A percentile compares a stretch with the other conserved stretches of the same genome.
These are phyloP conservation scores for Mirounga angustirostris DNA, from an alignment of 2,113 vertebrate species.

Conservation along the genomic window DNA sequence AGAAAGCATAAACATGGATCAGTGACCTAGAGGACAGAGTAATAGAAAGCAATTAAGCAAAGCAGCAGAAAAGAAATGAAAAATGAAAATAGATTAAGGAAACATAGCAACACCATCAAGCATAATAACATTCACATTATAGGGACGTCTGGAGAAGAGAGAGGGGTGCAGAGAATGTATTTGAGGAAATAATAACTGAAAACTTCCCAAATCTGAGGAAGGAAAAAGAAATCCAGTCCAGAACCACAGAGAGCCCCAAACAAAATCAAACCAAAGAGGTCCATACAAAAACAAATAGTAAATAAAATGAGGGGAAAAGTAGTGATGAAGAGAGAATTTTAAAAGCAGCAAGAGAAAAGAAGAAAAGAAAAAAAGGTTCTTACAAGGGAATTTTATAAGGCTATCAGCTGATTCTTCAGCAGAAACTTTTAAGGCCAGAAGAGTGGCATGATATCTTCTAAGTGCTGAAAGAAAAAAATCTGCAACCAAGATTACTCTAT, in stretches of 20 bases:
- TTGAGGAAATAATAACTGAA: not conserved
- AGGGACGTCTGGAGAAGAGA: not conserved
- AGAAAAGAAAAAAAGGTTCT: not conserved
- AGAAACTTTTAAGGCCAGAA: not conserved
- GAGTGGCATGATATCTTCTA: not conserved
- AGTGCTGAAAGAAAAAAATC: not conserved
- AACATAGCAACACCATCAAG: no score
- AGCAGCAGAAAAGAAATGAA: not conserved
- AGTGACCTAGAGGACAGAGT: not conserved
- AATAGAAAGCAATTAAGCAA: not conserved
- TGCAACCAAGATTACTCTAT: not conserved
- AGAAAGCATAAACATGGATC: not conserved
- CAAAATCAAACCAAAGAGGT: not conserved
- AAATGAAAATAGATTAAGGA: not conserved
- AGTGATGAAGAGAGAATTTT: not conserved
- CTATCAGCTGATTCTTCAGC: not conserved
- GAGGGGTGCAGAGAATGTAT: not conserved
- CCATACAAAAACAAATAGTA: not conserved
- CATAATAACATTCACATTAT: no score
- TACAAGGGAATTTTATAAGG: no score
- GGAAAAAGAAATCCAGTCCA: not conserved
- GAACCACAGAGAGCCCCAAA: not conserved
- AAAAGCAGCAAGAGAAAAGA: not conserved
- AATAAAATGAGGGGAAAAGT: not conserved
- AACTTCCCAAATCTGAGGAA: not conserved